Conservation (phyloP, 2,113 vertebrate species). For the Lanius collurio region DNA sequence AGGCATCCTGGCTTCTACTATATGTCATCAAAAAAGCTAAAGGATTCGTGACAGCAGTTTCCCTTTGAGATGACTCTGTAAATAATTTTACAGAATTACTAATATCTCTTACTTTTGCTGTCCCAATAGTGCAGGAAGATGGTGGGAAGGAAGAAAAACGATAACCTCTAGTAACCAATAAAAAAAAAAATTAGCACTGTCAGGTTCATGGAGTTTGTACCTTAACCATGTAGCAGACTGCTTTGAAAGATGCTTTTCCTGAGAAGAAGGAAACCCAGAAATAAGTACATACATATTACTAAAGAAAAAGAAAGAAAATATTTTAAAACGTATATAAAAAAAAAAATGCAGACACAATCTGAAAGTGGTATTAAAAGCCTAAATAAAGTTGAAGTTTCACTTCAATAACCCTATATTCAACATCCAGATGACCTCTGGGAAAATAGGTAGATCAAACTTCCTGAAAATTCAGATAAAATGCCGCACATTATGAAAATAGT, state of each 20-base stretch:
- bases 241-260: not conserved
- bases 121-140: not conserved
- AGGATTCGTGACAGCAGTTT: not conserved
- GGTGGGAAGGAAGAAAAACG: rapidly evolving
- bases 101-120: not conserved
- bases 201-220: not conserved
- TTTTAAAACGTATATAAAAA: not conserved
- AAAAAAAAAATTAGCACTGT: not conserved
- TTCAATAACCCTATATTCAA: not conserved
- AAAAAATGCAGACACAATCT: not conserved
- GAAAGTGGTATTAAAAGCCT: not conserved
- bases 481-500: not conserved
- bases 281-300: not conserved
- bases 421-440: not conserved
- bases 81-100: not conserved
- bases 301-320: not conserved
- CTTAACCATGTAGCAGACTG: not conserved
- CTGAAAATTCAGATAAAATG: not conserved
- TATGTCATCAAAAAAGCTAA: not conserved
- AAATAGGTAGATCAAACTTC: not conserved
- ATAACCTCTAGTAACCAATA: not conserved
- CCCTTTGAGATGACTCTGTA: not conserved
- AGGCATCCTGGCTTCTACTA: not conserved
- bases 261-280: not conserved
- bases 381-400: not conserved